These are phyloP conservation scores for Macrosiphum euphorbiae DNA, from an alignment of 2,888 invertebrate species.

Conservation along the genomic window DNA sequence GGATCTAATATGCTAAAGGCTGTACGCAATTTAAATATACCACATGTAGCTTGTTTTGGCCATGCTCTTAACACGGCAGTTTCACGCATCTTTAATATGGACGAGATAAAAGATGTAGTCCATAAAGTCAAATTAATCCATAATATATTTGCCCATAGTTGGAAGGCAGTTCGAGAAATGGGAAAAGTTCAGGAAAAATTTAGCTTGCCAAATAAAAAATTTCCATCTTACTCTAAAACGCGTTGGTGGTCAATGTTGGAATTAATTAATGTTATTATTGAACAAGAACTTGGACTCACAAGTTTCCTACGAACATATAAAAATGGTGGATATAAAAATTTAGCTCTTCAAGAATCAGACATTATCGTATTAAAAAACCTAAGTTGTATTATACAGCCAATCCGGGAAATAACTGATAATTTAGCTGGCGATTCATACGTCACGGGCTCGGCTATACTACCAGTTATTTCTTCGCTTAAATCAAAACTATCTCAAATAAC, in stretches of 20 bases:
- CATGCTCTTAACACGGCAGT: constrained; percentile 13
- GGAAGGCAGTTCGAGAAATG: constrained; percentile 17
- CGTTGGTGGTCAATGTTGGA: constrained; percentile 8
- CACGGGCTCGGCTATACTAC: not conserved
- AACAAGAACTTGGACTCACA: constrained; percentile 26
- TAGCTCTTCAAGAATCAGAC: not conserved
- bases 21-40: constrained; percentile 12
- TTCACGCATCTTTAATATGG: constrained; percentile 1
- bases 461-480: not conserved
- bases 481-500: constrained; percentile 9
- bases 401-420: not conserved
- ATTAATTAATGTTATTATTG: constrained; percentile 1
- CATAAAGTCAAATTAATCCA: constrained; percentile 1
- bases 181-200: not conserved
- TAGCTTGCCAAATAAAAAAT: constrained; percentile 13
- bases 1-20: not conserved
- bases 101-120: not conserved
- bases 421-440: constrained; percentile 3
- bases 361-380: not conserved
- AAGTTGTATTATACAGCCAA: not conserved
- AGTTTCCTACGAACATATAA: not conserved
- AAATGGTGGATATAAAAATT: not conserved
- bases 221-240: not conserved
- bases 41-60: constrained; percentile 22
- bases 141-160: constrained; percentile 10